Evolutionary conservation across 2,888 invertebrate genomes (phyloP), one percentile per base, ranked within the genome.

Genomic region (Meliscaeva auricollis): DNA sequence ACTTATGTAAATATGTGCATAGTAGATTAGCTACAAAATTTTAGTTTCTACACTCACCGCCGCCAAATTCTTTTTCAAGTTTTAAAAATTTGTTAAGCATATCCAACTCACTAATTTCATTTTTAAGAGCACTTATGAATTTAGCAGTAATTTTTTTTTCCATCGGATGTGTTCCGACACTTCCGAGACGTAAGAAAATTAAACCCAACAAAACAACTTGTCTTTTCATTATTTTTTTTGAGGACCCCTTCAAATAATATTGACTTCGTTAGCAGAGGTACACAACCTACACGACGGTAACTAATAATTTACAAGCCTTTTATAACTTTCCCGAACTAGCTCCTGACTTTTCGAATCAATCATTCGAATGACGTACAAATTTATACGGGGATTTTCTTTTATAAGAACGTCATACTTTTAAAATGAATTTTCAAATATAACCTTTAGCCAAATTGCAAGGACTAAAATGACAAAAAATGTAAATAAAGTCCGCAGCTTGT

Each of bases 261-360:
- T 20, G 2, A 17, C 17, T 44, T 30, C 48, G 38, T 54, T 35
- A 62, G 17, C 15, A 26, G 26, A 50, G 58, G 11, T 35, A 17
- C 50, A 60, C 50, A 41, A 56, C 66, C 60, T 2, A 26, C 2
- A 26, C 2, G 66, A 46, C 41, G 60, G 52, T 70, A 74, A 83
- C 83, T 66, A 68, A 44, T 58, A 26, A 46, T 35, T 54, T 17
- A 20, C 58, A 38, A 72, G 56, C 83, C 79, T 83, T 83, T 83
- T 83, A 83, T 78, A 70, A 50, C 48, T 17, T 69, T 74, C 35
- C 7, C 56, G 30, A 32, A 50, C 3, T 22, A 15, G 60, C 44
- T 62, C 11, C 41, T 46, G 35, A 69, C 48, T 74, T 78, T 79
- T 83, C 83, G 35, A 52, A 41, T 8, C 17, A 35, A 50, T 62